Conservation (phyloP, 2,797 vertebrate species). For the Onychomys arenicola region DNA sequence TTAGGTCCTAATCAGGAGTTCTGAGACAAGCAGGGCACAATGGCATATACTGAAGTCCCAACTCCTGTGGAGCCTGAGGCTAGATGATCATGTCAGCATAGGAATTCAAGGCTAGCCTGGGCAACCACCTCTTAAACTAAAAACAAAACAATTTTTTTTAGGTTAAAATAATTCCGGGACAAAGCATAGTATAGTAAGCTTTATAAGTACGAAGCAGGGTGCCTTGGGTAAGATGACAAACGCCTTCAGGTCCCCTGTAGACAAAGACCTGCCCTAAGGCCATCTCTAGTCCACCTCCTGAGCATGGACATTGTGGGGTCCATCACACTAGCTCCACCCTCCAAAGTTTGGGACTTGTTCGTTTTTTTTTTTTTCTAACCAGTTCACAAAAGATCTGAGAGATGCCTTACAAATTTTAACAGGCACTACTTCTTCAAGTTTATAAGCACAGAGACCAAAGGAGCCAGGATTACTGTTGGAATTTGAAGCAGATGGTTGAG, state of each 20-base stretch:
- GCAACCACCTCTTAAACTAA: neutral
- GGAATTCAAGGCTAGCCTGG: neutral
- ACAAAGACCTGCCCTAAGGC: neutral
- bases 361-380: constrained; percentile 23
- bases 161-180: neutral
- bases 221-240: neutral
- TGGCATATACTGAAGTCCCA: neutral
- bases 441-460: constrained; percentile 70
- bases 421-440: constrained; percentile 48
- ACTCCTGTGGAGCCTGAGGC: neutral
- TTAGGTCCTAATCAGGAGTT: constrained; percentile 39
- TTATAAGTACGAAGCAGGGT: neutral
- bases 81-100: neutral
- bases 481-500: constrained; percentile 3
- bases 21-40: neutral
- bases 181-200: neutral
- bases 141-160: neutral
- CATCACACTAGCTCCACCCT: accelerated
- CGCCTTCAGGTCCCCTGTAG: neutral
- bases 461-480: constrained; percentile 75
- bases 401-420: neutral
- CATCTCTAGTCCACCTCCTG: neutral
- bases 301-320: accelerated
- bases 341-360: neutral
- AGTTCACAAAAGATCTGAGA: neutral